Conservation (phyloP, 2,797 vertebrate genomes). For the Mormyrops boulengeri region DNA sequence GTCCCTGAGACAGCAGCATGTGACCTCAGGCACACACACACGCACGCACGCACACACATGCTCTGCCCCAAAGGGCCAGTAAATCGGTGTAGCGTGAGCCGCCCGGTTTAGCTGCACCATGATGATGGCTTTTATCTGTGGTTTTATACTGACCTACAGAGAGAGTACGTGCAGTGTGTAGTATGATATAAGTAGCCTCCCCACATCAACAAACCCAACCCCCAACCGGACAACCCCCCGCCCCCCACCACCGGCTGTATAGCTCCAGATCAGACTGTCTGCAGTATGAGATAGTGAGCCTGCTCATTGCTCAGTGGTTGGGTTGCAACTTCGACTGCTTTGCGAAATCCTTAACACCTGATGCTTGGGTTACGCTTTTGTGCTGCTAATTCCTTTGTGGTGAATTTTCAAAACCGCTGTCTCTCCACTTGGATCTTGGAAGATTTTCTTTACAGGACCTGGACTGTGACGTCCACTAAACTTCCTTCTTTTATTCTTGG, state of each 20-base stretch:
- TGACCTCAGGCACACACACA: not conserved
- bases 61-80: not conserved
- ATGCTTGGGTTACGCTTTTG: not conserved
- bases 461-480: not conserved
- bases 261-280: not conserved
- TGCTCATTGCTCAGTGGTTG: not conserved
- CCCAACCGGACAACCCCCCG: not conserved
- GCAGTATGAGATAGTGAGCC: not conserved
- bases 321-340: not conserved
- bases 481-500: not conserved
- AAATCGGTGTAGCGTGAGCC: not conserved
- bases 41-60: not conserved
- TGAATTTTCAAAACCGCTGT: not conserved
- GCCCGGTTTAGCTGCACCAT: not conserved
- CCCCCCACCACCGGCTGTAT: not conserved
- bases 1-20: not conserved
- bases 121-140: not conserved
- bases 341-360: not conserved
- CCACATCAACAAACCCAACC: not conserved
- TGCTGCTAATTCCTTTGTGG: not conserved
- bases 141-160: not conserved
- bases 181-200: not conserved
- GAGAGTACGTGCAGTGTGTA: not conserved
- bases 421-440: not conserved
- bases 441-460: not conserved